Evolutionary conservation across 2,797 vertebrate genomes (phyloP).

Genomic region (Malacoctenus gilli): DNA sequence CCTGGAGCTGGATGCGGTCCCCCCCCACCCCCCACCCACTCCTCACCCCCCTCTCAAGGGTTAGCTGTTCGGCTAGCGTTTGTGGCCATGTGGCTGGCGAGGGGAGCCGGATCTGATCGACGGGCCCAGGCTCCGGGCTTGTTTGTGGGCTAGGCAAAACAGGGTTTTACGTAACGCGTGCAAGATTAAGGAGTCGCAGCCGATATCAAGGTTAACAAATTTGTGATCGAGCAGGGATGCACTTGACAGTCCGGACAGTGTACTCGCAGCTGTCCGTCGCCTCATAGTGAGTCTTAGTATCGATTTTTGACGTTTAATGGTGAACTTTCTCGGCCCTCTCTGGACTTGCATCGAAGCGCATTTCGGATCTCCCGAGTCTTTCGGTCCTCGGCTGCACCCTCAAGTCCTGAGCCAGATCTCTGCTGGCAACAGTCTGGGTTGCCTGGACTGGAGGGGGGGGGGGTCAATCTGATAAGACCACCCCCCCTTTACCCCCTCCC

Average conservation of each 20-base stretch:
- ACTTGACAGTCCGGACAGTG: not conserved
- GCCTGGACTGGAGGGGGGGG: too few relatives aligned
- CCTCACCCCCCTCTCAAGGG: too few relatives aligned
- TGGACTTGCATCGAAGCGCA: too few relatives aligned
- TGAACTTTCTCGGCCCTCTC: too few relatives aligned
- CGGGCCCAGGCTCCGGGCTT: conserved; percentile 59
- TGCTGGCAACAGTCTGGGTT: too few relatives aligned
- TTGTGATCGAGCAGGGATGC: conserved; percentile 11
- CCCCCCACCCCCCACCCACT: too few relatives aligned
- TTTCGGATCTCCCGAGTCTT: too few relatives aligned
- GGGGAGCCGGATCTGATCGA: conserved; percentile 34
- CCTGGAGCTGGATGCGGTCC: conserved; percentile 21
- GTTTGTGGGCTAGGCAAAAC: conserved; percentile 53
- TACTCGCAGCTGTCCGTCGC: not conserved
- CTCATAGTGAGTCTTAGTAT: not conserved
- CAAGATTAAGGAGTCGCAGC: conserved; percentile 60
- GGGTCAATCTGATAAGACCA: too few relatives aligned
- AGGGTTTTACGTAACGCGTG: conserved; percentile 73
- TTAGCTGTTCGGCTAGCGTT: conserved; percentile 64
- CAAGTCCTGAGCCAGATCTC: too few relatives aligned
- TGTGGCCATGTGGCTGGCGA: conserved; percentile 72
- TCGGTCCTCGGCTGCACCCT: too few relatives aligned
- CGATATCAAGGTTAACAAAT: conserved; percentile 45
- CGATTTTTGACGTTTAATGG: not conserved
- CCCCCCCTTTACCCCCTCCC: too few relatives aligned